Percentiles rank a stretch among this genome's conserved stretches.
phyloP scores from a whole-genome alignment of 2,113 vertebrate genomes.

The Burhinus oedicnemus region DNA sequence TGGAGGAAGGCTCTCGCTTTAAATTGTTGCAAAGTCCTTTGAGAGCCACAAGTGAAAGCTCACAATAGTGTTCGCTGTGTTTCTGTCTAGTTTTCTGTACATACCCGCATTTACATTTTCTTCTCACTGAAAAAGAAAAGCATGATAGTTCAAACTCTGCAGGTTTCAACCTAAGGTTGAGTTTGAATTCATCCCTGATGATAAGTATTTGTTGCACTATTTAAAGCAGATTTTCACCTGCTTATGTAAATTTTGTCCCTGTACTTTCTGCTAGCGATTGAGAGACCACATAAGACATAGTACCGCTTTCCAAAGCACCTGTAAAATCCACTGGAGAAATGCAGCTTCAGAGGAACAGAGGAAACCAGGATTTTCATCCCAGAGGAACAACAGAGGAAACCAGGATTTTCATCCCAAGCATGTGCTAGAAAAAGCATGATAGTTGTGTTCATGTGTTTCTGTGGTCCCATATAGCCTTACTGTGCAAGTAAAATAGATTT shows the following conservation, averaged over 20 bases:
- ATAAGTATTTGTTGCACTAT: not conserved
- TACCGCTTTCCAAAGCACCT: not conserved
- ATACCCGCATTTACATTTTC: not conserved
- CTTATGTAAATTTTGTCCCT: not conserved
- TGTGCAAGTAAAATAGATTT: not conserved
- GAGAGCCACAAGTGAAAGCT: not conserved
- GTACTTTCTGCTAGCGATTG: not conserved
- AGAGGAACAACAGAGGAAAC: not conserved
- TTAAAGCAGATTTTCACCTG: not conserved
- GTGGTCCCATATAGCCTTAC: not conserved
- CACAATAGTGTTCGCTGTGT: accelerated
- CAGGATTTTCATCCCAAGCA: not conserved
- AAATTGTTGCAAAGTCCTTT: not conserved
- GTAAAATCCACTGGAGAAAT: not conserved
- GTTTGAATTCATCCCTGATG: not conserved
- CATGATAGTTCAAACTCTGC: not conserved
- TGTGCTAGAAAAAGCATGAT: not conserved
- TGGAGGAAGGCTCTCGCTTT: not conserved
- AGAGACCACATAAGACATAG: not conserved
- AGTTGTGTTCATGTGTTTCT: not conserved
- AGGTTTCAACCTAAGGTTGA: not conserved
- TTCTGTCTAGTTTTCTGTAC: not conserved
- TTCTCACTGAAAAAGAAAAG: not conserved
- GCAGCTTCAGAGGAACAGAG: not conserved
- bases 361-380: not conserved